A percentile compares a stretch with the other conserved stretches of the same genome.
phyloP scores from a whole-genome alignment of 2,888 invertebrate species.

The Synergus japonicus region DNA sequence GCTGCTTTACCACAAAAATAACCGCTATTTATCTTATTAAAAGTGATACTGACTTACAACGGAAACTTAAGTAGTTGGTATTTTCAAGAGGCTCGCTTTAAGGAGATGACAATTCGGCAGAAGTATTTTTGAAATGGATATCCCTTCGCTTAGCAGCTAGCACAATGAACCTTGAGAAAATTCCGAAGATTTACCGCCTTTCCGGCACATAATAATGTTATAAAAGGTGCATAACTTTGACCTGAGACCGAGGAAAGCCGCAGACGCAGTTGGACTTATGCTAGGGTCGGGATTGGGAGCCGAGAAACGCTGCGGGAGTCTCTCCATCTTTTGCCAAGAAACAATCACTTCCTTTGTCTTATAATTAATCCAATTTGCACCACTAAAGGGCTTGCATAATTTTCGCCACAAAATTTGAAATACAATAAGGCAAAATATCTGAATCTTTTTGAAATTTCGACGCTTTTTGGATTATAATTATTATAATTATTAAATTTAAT shows the following conservation, averaged over 20 bases:
- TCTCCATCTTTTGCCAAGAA: not conserved
- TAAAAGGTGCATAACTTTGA: slow-evolving; percentile 18
- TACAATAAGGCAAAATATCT: not conserved
- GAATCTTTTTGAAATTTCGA: no score
- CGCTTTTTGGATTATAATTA: no score
- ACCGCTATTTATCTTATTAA: slow-evolving; percentile 33
- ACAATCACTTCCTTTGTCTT: not conserved
- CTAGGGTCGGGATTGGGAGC: not conserved
- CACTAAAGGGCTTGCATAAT: not conserved
- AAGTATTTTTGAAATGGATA: slow-evolving; percentile 31
- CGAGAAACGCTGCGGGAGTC: not conserved
- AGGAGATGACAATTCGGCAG: slow-evolving; percentile 3
- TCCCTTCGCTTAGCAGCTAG: slow-evolving; percentile 23
- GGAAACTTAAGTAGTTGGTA: not conserved
- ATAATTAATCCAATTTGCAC: not conserved
- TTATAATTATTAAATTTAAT: no score
- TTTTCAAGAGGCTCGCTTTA: slow-evolving; percentile 13
- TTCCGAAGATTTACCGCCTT: not conserved
- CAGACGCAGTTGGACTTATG: not conserved
- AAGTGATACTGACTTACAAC: not conserved
- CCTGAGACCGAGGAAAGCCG: not conserved
- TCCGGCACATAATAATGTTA: slow-evolving; percentile 18
- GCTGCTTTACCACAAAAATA: slow-evolving; percentile 17
- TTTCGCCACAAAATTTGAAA: not conserved
- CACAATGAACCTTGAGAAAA: slow-evolving; percentile 15